Percentiles rank a stretch among this genome's conserved stretches.
These are phyloP conservation scores for Nesogale talazaci DNA, from an alignment of 2,113 vertebrate genomes.

Conservation along the genomic window DNA sequence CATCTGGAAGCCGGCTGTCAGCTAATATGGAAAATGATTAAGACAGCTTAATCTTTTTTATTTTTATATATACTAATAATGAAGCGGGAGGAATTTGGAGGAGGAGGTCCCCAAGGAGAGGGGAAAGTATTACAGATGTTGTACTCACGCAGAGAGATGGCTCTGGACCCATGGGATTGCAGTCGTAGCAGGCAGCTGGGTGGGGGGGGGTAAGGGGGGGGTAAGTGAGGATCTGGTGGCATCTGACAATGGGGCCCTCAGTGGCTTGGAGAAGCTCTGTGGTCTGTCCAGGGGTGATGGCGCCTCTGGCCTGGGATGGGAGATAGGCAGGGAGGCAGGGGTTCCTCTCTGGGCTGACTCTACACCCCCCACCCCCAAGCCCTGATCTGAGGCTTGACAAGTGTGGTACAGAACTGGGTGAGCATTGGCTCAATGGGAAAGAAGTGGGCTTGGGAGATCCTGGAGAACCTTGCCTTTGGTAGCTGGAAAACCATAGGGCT, in stretches of 20 bases:
- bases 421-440: background rate
- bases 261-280: background rate
- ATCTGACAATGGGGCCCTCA: background rate
- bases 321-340: background rate
- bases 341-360: constrained; percentile 16
- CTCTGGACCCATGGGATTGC: background rate
- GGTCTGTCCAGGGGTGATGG: background rate
- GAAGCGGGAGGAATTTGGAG: constrained; percentile 64
- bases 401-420: background rate
- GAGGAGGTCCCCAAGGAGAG: constrained; percentile 13
- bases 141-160: constrained; percentile 56
- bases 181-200: background rate
- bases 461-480: background rate
- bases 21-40: constrained; percentile 83
- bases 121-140: constrained; percentile 74
- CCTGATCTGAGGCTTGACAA: background rate
- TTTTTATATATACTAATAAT: constrained; percentile 77
- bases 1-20: constrained; percentile 79
- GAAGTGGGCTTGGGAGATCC: background rate
- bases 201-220: background rate
- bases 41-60: constrained; percentile 75
- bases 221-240: background rate
- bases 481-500: background rate
- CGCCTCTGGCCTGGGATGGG: background rate
- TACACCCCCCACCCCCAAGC: background rate